Conservation (phyloP, 2,888 invertebrate species). For the Antitype chi region DNA sequence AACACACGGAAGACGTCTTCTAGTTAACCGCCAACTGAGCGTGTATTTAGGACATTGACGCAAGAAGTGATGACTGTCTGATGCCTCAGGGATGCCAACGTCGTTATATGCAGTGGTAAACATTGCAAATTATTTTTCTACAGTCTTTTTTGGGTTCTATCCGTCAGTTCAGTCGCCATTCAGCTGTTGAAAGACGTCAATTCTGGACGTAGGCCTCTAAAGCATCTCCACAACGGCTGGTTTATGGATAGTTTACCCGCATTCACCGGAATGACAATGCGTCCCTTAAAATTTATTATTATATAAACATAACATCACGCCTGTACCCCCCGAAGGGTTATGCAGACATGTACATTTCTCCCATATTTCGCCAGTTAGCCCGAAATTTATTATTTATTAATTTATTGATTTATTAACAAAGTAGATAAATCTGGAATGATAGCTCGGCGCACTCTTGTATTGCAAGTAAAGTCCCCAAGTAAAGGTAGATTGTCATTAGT, state of each 20-base stretch:
- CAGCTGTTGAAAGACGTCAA: not conserved
- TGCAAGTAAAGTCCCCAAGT: constrained; percentile 8
- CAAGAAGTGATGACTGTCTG: constrained; percentile 65
- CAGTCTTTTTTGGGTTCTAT: not conserved
- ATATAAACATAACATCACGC: too few relatives aligned
- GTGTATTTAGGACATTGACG: constrained; percentile 80
- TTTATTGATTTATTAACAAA: not conserved
- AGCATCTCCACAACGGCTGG: not conserved
- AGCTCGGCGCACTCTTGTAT: not conserved
- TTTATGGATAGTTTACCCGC: not conserved
- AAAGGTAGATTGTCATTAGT: not conserved
- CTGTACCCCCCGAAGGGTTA: not conserved
- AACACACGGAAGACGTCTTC: constrained; percentile 56
- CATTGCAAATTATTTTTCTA: not conserved
- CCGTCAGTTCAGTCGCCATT: not conserved
- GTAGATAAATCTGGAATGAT: not conserved
- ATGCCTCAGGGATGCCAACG: constrained; percentile 48
- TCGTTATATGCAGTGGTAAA: constrained; percentile 13
- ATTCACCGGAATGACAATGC: not conserved
- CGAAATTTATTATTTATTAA: not conserved
- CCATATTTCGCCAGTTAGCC: not conserved
- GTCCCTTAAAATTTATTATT: not conserved
- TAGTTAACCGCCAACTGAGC: constrained; percentile 60
- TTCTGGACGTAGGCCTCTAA: not conserved
- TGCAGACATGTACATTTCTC: not conserved